These are phyloP conservation scores for Coenonympha arcania DNA, from an alignment of 2,888 invertebrate genomes.

Conservation along the genomic window DNA sequence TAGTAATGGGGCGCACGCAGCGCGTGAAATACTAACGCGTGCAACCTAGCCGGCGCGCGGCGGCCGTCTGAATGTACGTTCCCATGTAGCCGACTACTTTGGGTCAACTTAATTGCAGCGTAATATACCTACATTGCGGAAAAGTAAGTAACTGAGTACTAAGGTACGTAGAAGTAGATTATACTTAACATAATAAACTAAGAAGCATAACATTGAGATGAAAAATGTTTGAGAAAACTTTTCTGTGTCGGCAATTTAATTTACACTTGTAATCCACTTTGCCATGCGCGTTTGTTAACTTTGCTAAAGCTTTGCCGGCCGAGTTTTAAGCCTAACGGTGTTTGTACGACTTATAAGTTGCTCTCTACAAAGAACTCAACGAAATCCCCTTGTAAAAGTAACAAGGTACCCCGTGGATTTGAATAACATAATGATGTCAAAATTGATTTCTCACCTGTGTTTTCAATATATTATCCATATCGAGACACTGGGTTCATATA, in stretches of 20 bases:
- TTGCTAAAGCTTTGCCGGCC: background rate
- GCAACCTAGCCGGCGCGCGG: too few species aligned
- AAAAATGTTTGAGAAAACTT: background rate
- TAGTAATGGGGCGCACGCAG: too few species aligned
- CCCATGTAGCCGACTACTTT: too few species aligned
- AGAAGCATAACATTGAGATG: background rate
- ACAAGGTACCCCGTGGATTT: background rate
- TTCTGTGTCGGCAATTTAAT: constrained; percentile 1
- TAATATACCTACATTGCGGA: too few species aligned
- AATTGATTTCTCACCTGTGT: too few species aligned
- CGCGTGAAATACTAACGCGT: too few species aligned
- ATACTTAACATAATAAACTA: background rate
- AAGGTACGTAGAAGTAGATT: too few species aligned
- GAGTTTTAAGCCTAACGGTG: constrained; percentile 2
- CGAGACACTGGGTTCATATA: too few species aligned
- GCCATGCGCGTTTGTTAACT: background rate
- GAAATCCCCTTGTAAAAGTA: background rate
- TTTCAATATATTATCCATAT: too few species aligned
- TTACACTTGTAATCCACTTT: background rate
- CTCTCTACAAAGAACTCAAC: background rate
- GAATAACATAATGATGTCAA: background rate
- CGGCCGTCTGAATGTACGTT: too few species aligned
- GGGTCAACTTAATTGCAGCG: too few species aligned
- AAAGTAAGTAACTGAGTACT: too few species aligned
- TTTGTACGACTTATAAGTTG: background rate